Conservation (phyloP, 2,888 invertebrate genomes). For the Idaea dimidiata region DNA sequence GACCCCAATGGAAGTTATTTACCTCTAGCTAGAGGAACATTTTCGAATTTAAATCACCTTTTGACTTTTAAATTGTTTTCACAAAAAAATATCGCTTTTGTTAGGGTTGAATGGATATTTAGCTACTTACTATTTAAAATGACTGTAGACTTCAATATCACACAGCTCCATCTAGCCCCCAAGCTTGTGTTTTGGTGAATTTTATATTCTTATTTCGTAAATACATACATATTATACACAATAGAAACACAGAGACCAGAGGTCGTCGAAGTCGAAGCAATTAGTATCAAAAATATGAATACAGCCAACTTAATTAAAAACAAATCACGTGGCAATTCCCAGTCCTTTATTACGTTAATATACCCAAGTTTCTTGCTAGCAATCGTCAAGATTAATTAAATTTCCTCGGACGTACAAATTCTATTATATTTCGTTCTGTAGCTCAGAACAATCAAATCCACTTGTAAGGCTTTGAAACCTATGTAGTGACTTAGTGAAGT, state of each 20-base stretch:
- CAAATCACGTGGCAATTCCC: background rate
- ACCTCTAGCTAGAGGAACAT: no score
- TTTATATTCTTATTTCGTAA: no score
- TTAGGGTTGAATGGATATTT: no score
- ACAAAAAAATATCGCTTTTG: background rate
- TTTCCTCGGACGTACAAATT: background rate
- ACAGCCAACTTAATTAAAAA: background rate
- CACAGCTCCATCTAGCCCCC: no score
- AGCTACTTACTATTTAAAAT: no score
- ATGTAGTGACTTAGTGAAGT: slow-evolving; percentile 6
- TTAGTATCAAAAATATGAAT: background rate
- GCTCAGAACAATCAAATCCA: slow-evolving; percentile 1
- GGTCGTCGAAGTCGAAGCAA: no score
- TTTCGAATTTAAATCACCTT: no score
- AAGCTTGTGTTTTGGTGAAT: no score
- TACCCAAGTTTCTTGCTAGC: background rate
- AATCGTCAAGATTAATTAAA: background rate
- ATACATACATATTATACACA: no score
- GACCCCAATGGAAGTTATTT: background rate
- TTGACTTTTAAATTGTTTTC: background rate
- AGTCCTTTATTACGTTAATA: background rate
- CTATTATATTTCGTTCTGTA: background rate
- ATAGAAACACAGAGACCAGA: no score
- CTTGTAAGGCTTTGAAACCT: slow-evolving; percentile 17
- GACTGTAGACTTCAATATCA: no score